Base-by-base conservation (phyloP, 2,797 vertebrate species). In the Gadopsis marmoratus region DNA sequence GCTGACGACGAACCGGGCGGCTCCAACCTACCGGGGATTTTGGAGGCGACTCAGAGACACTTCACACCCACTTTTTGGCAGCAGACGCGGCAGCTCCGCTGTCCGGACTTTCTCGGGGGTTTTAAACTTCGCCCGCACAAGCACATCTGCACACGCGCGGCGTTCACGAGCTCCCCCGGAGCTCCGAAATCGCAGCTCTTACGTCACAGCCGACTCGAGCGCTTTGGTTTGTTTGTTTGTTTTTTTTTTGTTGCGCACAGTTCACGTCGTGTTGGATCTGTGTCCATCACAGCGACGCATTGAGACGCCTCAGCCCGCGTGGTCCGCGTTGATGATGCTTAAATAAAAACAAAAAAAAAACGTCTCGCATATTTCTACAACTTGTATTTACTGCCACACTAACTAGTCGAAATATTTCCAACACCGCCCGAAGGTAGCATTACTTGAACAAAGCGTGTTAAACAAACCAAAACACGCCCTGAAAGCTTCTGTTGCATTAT, bases 401-500 rank as follows among this genome's bases (percentile, higher is more conserved):
- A 4, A 2, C 21, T 12, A 69, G 41, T 35, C 1, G 1, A 39
- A 13, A 70, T 29, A 68, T 85, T 63, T 86, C 48, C 6, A 37
- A 81, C 79, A 79, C 7, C 78, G 76, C 77, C 39, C 70, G 72
- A 78, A 80, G 31, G 58, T 61, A 68, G 59, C 82, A 73, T 16
- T 4, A 8, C 2, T 47, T 0, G 26, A 78, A 50, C 82, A 69
- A 82, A 81, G 51, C 77, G 75, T 66, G 60, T 77, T 35, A 61
- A 60, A 78, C 70, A 75, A 84, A 86, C 26, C n/a, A 0, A 7
- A 75, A 67, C 82, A 83, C 75, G 13, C 87, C 77, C 76, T 23
- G 45, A 68, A 14, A 74, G 41, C 53, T 50, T 50, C 47, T 69
- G 39, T 26, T 3, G 17, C 8, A 16, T 1, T 13, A 53, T 4